These are phyloP conservation scores for Desmophyllum pertusum DNA, from an alignment of 92 coral and sea anemone genomes.

Conservation along the genomic window DNA sequence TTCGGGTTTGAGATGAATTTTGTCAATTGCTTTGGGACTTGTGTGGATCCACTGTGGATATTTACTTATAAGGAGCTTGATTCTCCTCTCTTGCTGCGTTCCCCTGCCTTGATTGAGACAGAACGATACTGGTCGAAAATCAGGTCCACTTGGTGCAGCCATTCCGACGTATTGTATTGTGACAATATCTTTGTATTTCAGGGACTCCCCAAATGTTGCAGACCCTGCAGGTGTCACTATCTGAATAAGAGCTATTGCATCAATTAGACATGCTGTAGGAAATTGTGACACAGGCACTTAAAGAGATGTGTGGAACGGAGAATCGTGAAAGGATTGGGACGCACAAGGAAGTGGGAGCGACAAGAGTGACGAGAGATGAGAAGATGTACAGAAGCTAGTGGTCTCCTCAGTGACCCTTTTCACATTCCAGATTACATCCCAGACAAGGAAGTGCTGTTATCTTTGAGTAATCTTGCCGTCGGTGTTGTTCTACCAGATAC, in stretches of 20 bases:
- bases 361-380: conserved; percentile 54
- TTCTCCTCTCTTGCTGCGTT: conserved; percentile 48
- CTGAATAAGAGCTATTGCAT: conserved; percentile 72
- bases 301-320: conserved; percentile 62
- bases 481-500: conserved; percentile 60
- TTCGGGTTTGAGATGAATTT: conserved; percentile 61
- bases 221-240: conserved; percentile 55
- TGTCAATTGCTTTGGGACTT: conserved; percentile 66
- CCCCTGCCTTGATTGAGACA: conserved; percentile 60
- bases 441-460: conserved; percentile 36
- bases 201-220: too few species aligned
- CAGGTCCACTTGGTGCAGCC: conserved; percentile 41
- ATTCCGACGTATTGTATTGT: conserved; percentile 22
- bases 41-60: conserved; percentile 46
- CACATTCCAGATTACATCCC: conserved; percentile 52
- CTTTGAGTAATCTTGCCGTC: conserved; percentile 53
- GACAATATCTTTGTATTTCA: conserved; percentile 47
- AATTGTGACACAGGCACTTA: conserved; percentile 51
- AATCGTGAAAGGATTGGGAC: conserved; percentile 32
- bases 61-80: conserved; percentile 45
- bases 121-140: conserved; percentile 49
- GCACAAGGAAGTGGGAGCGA: conserved; percentile 34
- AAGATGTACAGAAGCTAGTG: conserved; percentile 64
- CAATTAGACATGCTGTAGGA: conserved; percentile 48
- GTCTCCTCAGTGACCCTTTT: conserved; percentile 58